Percentiles rank a stretch among this genome's conserved stretches.
Conservation (phyloP, 2,888 invertebrate genomes). For the Zele albiditarsus region DNA sequence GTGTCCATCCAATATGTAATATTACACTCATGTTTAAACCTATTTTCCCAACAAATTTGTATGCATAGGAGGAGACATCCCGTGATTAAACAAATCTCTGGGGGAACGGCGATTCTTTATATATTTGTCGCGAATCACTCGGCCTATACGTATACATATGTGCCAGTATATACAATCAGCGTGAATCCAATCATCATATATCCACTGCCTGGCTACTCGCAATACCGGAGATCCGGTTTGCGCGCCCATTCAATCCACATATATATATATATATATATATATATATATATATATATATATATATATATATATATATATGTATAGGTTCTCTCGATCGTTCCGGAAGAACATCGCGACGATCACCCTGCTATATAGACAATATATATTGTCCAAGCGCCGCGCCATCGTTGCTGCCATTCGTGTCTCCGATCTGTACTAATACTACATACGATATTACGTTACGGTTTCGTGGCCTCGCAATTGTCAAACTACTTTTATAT, state of each 20-base stretch:
- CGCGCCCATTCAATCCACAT: neutral
- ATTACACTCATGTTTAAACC: neutral
- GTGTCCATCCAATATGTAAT: slow-evolving; percentile 8
- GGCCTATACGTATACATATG: neutral
- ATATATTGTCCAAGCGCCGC: slow-evolving; percentile 49
- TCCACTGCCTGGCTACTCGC: slow-evolving; percentile 31
- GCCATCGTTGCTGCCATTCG: slow-evolving; percentile 52
- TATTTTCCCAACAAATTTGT: neutral
- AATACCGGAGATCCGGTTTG: slow-evolving; percentile 43
- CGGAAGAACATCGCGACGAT: slow-evolving; percentile 60
- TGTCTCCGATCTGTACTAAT: slow-evolving; percentile 24
- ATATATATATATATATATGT: neutral
- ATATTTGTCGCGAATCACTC: slow-evolving; percentile 30
- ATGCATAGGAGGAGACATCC: slow-evolving; percentile 42
- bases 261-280: neutral
- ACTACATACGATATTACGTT: slow-evolving; percentile 19
- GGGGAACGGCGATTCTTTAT: slow-evolving; percentile 33
- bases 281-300: neutral
- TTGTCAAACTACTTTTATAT: slow-evolving; percentile 16
- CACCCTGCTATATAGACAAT: slow-evolving; percentile 38
- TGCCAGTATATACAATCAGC: neutral
- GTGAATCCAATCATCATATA: slow-evolving; percentile 37
- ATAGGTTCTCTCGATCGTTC: slow-evolving; percentile 51
- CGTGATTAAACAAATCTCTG: slow-evolving; percentile 40
- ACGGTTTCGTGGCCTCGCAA: slow-evolving; percentile 35